A percentile compares a stretch with the other conserved stretches of the same genome.
These are phyloP conservation scores for Falco concolor DNA, from an alignment of 2,797 vertebrate species.

Conservation along the genomic window DNA sequence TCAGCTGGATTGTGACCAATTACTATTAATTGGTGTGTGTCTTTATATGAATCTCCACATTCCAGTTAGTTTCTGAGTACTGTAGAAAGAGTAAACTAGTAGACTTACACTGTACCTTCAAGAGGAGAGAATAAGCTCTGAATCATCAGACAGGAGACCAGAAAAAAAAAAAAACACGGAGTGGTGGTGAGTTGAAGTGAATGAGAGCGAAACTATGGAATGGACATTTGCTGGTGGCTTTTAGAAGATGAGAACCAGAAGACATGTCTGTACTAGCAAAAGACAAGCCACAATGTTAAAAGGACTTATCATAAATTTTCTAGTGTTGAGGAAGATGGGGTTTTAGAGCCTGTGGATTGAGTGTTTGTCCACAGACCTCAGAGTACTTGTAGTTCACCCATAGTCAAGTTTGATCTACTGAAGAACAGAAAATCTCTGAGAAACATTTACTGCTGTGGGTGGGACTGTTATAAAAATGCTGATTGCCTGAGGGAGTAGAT, in stretches of 20 bases:
- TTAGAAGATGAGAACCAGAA: background rate
- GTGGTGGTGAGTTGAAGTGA: background rate
- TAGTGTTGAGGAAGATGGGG: background rate
- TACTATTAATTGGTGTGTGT: background rate
- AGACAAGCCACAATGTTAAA: background rate
- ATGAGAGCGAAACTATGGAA: background rate
- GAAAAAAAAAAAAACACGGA: background rate
- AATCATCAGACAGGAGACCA: background rate
- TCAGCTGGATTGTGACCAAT: background rate
- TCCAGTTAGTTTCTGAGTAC: background rate
- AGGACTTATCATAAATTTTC: background rate
- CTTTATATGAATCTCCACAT: background rate
- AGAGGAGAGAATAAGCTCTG: background rate
- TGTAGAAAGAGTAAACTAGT: accelerated
- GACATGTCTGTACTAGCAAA: background rate
- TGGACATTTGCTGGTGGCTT: background rate
- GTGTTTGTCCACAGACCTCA: background rate
- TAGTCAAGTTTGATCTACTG: background rate
- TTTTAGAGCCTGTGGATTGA: background rate
- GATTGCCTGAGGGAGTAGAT: background rate
- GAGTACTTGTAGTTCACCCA: background rate
- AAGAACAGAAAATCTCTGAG: background rate
- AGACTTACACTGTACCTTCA: background rate
- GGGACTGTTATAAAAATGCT: background rate
- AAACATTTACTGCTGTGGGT: background rate